Evolutionary conservation across 2,888 invertebrate genomes (phyloP), one percentile per base, ranked within the genome.

Genomic region (Euclidia mi): DNA sequence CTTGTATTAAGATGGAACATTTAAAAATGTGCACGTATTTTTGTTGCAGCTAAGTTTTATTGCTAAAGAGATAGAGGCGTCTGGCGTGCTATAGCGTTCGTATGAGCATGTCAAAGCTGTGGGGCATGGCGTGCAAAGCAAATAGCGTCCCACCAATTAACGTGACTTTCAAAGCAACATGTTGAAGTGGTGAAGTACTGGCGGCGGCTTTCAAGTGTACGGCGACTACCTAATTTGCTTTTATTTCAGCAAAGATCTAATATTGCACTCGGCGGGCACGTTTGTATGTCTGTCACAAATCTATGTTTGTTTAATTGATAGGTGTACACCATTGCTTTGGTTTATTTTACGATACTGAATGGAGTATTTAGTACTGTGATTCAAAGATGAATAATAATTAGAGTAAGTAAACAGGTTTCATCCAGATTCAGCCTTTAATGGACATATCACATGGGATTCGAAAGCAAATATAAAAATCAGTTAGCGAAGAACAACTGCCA

Each of bases 101-200:
- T 65, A 58, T 61, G 62, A 53, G 62, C 42, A 65, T 67, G 72
- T 63, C 62, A 60, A 65, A 65, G 70, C 53, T 71, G 48, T 52
- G 56, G 60, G 70, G 66, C 62, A 71, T 74, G 71, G 76, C 70
- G 72, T 72, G 79, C 78, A 79, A 73, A 73, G 79, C 81, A 87
- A 84, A 86, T 80, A 84, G 73, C 82, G 82, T 79, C 79, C 72
- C 81, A 84, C 85, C 89, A 92, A 91, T 92, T 91, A 92, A 86
- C 89, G 89, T 86, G 72, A 78, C 82, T 87, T 79, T 87, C 83
- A 82, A 83, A 86, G 83, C 75, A 79, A 81, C 81, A 81, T 79
- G 82, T 83, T 81, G 79, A 79, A 86, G 79, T 80, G 76, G 71
- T 67, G 79, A 76, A 74, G 76, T 76, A 73, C 76, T 67, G 82